Base-by-base conservation (phyloP, 2,888 invertebrate species). In the Lymantria dispar region DNA sequence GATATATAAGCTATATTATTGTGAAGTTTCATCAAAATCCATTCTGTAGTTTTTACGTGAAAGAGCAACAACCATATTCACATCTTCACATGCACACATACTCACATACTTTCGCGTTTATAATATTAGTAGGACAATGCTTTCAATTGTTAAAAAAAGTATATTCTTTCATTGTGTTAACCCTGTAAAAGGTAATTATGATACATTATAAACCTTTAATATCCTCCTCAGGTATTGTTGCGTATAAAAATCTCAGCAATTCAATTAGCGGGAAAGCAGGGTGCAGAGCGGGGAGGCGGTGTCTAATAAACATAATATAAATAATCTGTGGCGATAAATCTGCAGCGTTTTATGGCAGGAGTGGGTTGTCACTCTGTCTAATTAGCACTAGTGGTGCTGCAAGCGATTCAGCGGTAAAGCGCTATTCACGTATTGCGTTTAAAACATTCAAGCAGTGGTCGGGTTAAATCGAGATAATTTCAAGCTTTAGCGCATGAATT, bases 281-380 rank as follows among this genome's bases (percentile, higher is more conserved):
- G 60, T 60, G 62, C 75, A 74, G 76, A 78, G 78, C 60, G 72
- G 69, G 76, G 77, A 77, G 83, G 87, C 79, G 83, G 81, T 77
- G 87, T 76, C 88, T 90, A 88, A 89, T 90, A 90, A 90, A 89
- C 89, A 89, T 90, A 90, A 90, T 90, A 90, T 90, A 90, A 91
- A 89, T 91, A 90, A 90, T 91, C 90, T 89, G 82, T 64, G 79
- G 83, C 87, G 87, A 89, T 90, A 91, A 89, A 90, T 90, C 91
- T 89, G 88, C 84, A 84, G 82, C 87, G 87, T 83, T 89, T 90
- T 90, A 90, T 87, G 88, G 83, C 85, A 81, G 87, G 90, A 89
- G 90, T 88, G 91, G 90, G 90, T 90, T 90, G 90, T 89, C 90
- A 90, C 88, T 89, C 78, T 68, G 83, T 81, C 88, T 91, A 90